These are phyloP conservation scores for Bombus polaris DNA, from an alignment of 1,140 invertebrate species.

Conservation along the genomic window DNA sequence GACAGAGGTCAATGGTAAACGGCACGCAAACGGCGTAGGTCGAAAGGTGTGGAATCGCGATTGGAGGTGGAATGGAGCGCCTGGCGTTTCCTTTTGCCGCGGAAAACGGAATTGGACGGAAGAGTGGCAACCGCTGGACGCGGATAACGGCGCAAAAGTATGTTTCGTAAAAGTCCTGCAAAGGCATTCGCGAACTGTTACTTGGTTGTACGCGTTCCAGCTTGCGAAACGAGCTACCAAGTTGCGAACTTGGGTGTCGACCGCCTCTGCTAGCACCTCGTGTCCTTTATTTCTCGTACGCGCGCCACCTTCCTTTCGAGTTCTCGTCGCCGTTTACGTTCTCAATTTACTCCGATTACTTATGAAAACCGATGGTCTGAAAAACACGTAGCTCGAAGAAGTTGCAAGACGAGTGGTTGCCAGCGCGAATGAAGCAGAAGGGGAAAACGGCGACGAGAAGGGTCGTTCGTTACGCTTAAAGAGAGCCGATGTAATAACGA, in stretches of 20 bases:
- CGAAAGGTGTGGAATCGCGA: no score
- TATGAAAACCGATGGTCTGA: neutral
- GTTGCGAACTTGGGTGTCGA: constrained; percentile 62
- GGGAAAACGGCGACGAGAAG: neutral
- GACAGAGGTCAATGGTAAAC: no score
- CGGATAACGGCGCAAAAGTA: constrained; percentile 63
- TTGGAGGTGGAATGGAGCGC: rapidly evolving
- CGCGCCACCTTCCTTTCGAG: neutral
- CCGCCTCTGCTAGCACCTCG: constrained; percentile 7
- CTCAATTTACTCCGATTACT: neutral
- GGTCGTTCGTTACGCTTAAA: constrained; percentile 5
- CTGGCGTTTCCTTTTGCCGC: neutral
- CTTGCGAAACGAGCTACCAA: constrained; percentile 61
- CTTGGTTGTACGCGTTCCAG: constrained; percentile 71
- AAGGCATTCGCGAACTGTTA: constrained; percentile 61
- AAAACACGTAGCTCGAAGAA: neutral
- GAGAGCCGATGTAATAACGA: constrained; percentile 28
- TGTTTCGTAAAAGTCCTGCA: constrained; percentile 61
- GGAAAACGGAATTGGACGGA: constrained; percentile 37
- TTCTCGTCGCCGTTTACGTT: neutral
- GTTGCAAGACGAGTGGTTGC: neutral
- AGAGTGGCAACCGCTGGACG: neutral
- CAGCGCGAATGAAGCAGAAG: neutral
- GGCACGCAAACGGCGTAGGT: no score
- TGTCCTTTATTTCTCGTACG: neutral